These are phyloP conservation scores for Cremastinae sp. DNA, from an alignment of 2,888 invertebrate species.

Conservation along the genomic window DNA sequence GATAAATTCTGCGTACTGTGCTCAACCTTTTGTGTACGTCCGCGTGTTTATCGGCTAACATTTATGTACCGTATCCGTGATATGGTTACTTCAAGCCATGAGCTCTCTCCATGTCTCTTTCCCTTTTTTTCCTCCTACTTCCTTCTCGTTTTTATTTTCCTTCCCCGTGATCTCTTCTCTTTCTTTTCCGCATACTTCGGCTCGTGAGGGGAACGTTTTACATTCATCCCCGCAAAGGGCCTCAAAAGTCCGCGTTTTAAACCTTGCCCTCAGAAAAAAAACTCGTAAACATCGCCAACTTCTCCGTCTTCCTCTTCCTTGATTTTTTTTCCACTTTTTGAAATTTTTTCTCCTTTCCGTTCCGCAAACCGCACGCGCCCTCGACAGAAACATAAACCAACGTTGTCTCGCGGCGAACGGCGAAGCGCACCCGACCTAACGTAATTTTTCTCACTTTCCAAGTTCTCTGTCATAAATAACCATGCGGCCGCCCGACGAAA, in stretches of 20 bases:
- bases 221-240: constrained; percentile 22
- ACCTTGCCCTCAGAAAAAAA: constrained; percentile 60
- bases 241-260: constrained; percentile 16
- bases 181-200: neutral
- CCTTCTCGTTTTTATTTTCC: neutral
- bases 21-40: neutral
- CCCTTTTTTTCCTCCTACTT: neutral
- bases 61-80: constrained; percentile 43
- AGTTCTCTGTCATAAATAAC: constrained; percentile 77
- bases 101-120: neutral
- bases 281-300: constrained; percentile 73
- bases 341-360: constrained; percentile 19
- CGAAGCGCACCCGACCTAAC: constrained; percentile 69
- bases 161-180: constrained; percentile 3
- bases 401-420: constrained; percentile 69
- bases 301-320: constrained; percentile 31
- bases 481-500: constrained; percentile 46
- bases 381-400: constrained; percentile 69
- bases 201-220: constrained; percentile 6
- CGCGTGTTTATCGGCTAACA: constrained; percentile 44
- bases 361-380: constrained; percentile 50
- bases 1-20: constrained; percentile 9
- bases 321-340: neutral
- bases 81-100: constrained; percentile 18
- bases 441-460: constrained; percentile 79